phyloP scores from a whole-genome alignment of 2,113 vertebrate genomes.

The Psephotus haematonotus region DNA sequence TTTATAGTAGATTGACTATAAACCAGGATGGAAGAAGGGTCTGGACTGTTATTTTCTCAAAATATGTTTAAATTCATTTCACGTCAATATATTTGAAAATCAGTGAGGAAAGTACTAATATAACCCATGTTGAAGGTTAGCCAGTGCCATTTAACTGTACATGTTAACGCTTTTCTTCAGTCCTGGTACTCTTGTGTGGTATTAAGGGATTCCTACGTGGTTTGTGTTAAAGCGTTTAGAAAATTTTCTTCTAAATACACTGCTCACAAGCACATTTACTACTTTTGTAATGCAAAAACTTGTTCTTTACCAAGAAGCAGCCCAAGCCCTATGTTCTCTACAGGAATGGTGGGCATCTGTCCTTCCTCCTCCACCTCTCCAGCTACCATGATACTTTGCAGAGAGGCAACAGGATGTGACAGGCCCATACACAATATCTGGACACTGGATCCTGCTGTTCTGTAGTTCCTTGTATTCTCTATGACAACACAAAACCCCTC shows the following conservation, averaged over 20 bases:
- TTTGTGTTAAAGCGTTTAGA: background rate
- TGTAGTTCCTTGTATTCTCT: background rate
- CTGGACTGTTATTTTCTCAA: background rate
- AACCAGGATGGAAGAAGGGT: background rate
- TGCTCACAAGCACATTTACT: background rate
- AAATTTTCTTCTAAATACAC: background rate
- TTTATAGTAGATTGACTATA: background rate
- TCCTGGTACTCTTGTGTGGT: background rate
- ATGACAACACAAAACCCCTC: background rate
- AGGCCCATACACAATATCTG: no score
- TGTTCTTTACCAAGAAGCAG: background rate
- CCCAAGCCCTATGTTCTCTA: accelerated
- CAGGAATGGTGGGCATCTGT: background rate
- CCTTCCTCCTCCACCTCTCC: background rate
- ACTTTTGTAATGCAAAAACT: background rate
- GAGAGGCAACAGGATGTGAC: background rate
- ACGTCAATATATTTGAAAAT: background rate
- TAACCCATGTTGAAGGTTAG: background rate
- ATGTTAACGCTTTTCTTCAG: background rate
- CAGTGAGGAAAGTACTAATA: background rate
- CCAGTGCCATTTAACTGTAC: background rate
- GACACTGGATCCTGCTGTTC: background rate
- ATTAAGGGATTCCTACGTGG: background rate
- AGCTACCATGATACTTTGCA: background rate
- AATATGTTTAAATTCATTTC: background rate